These are phyloP conservation scores for Pelosia muscerda DNA, from an alignment of 2,888 invertebrate genomes.

Conservation along the genomic window DNA sequence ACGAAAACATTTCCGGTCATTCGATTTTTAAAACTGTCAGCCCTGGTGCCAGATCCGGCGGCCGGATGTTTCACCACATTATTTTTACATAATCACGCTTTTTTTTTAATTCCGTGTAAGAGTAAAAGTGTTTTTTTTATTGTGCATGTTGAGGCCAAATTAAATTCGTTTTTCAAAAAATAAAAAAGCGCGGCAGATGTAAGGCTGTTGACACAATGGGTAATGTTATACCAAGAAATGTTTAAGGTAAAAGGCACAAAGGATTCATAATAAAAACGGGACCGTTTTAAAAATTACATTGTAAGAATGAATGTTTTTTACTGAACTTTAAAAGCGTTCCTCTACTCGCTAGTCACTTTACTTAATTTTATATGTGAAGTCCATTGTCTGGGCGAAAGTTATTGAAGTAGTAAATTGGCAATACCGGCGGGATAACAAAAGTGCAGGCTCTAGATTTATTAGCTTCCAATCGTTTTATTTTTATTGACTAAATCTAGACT, in stretches of 20 bases:
- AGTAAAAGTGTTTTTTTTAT: constrained; percentile 64
- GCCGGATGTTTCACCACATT: constrained; percentile 45
- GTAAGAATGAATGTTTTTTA: not conserved
- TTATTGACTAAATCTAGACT: no score
- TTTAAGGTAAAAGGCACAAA: constrained; percentile 27
- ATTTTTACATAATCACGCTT: constrained; percentile 47
- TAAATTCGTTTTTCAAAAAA: constrained; percentile 37
- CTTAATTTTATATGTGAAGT: constrained; percentile 1
- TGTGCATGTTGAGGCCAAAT: constrained; percentile 42
- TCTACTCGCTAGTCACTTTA: not conserved
- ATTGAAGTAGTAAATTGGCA: not conserved
- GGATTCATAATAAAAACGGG: constrained; percentile 17
- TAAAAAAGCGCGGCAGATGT: constrained; percentile 51
- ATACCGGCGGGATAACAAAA: not conserved
- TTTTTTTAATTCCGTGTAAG: constrained; percentile 57
- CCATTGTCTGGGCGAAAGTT: not conserved
- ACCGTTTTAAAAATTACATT: constrained; percentile 5
- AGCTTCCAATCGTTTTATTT: no score
- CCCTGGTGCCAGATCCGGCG: constrained; percentile 29
- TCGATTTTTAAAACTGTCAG: constrained; percentile 23
- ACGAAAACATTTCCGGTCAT: not conserved
- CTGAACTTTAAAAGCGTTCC: not conserved
- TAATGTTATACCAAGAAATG: constrained; percentile 37
- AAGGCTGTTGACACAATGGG: constrained; percentile 36
- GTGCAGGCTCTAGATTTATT: not conserved